phyloP scores from a whole-genome alignment of 92 coral and sea anemone species.

The Epizoanthus ramosus region DNA sequence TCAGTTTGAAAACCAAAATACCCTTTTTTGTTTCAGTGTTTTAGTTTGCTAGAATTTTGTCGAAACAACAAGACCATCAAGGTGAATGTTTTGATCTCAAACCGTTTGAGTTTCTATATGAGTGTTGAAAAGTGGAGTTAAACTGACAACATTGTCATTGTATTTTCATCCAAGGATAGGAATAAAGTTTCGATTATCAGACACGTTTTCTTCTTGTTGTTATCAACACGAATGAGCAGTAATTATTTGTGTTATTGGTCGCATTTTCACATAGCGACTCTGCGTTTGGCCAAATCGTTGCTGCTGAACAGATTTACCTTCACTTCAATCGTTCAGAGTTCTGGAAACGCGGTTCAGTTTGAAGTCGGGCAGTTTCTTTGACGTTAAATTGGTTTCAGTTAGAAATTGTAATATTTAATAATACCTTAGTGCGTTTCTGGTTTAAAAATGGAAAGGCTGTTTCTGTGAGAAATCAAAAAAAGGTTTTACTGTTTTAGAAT shows the following conservation, averaged over 20 bases:
- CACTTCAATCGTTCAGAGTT: no score
- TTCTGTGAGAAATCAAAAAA: not conserved
- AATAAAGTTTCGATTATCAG: not conserved
- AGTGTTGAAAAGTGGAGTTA: no score
- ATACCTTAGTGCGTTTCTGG: not conserved
- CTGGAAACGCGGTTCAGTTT: not conserved
- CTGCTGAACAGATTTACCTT: not conserved
- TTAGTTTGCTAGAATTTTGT: no score
- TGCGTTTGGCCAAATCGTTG: not conserved
- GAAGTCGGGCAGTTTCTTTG: not conserved
- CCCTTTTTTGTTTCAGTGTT: not conserved
- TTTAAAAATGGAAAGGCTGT: not conserved
- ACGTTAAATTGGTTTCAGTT: not conserved
- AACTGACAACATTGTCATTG: no score
- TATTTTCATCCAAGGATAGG: no score
- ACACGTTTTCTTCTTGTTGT: not conserved
- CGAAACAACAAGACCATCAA: no score
- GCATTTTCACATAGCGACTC: not conserved
- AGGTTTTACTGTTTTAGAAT: not conserved
- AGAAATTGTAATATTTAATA: not conserved
- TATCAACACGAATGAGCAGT: not conserved
- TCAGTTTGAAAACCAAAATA: not conserved
- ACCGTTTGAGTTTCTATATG: no score
- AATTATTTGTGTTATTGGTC: not conserved
- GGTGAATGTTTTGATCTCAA: no score